Evolutionary conservation across 2,113 vertebrate species (phyloP), one percentile per base, ranked within the genome.

Genomic region (Ptilonorhynchus violaceus): DNA sequence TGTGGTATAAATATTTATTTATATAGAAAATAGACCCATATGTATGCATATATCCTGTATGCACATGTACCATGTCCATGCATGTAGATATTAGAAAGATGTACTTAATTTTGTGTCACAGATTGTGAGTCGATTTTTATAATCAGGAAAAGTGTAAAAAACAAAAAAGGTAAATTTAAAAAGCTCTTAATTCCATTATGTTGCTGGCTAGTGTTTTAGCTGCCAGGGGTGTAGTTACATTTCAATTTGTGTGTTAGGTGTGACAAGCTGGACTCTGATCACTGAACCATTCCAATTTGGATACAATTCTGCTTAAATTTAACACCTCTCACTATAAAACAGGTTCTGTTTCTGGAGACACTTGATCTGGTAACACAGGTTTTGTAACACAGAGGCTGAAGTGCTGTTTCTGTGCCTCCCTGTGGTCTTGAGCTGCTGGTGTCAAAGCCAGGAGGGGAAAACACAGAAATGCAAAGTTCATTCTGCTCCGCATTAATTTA

Each of bases 1-100:
- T 93, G 96, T 97, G 95, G 92, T 96, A 95, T 95, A 90, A 95
- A 95, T 94, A 85, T 52, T 94, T 91, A 94, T 94, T 94, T 92
- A 93, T 94, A 37, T 74, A 88, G 88, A 44, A 66, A 60, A 78
- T 75, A 93, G 93, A 30, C 82, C 90, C 85, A 9, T 47, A 35
- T 82, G 49, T 89, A 69, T 93, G 88, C 94, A 89, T 79, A 91
- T 84, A 75, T 28, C 66, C 91, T 85, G 89, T 92, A 81, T 88
- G 81, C 89, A 93, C 89, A 85, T 55, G 56, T 74, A 88, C 92
- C 76, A 31, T 93, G 80, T 82, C 78, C 62, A 42, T 55, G 76
- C 92, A 72, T 96, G 95, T 94, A 95, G 70, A 70, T 86, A 81
- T 24, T 93, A 88, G 90, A 80, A 91, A 75, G 70, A 46, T 93